phyloP scores from a whole-genome alignment of 2,888 invertebrate genomes.

The Machimus rusticus region DNA sequence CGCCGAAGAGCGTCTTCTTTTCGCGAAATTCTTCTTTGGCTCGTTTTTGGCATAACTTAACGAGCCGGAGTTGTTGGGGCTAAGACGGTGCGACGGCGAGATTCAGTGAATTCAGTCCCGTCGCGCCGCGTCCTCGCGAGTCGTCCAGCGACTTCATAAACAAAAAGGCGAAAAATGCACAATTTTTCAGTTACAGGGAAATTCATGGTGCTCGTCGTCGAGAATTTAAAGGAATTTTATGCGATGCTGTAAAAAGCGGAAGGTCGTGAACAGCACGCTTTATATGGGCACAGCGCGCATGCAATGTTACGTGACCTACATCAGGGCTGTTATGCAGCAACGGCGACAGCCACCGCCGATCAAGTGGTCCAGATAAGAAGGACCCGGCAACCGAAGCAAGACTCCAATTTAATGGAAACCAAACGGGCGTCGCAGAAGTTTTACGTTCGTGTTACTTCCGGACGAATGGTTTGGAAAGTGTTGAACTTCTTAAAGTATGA shows the following conservation, averaged over 20 bases:
- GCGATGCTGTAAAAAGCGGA: conserved; percentile 4
- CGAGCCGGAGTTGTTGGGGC: neutral
- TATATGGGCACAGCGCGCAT: neutral
- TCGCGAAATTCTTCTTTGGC: neutral
- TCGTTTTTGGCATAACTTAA: neutral
- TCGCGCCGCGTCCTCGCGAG: neutral
- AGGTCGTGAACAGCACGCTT: conserved; percentile 10
- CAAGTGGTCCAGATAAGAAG: conserved; percentile 12
- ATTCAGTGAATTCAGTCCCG: neutral
- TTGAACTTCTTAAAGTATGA: neutral
- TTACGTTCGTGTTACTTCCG: neutral
- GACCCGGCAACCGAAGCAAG: neutral
- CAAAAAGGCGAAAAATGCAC: neutral
- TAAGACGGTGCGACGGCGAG: neutral
- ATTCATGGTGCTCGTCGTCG: neutral
- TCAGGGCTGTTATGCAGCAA: neutral
- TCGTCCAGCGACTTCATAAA: neutral
- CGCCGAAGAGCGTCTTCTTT: neutral
- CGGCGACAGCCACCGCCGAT: neutral
- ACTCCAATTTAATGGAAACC: neutral
- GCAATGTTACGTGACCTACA: conserved; percentile 8
- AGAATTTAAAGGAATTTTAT: conserved; percentile 21
- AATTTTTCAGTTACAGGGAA: conserved; percentile 14
- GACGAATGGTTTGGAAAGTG: neutral
- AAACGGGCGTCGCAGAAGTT: neutral